phyloP scores from a whole-genome alignment of 30 jellyfish, hydroid and myxozoan genomes.

The Rhopilema esculentum region DNA sequence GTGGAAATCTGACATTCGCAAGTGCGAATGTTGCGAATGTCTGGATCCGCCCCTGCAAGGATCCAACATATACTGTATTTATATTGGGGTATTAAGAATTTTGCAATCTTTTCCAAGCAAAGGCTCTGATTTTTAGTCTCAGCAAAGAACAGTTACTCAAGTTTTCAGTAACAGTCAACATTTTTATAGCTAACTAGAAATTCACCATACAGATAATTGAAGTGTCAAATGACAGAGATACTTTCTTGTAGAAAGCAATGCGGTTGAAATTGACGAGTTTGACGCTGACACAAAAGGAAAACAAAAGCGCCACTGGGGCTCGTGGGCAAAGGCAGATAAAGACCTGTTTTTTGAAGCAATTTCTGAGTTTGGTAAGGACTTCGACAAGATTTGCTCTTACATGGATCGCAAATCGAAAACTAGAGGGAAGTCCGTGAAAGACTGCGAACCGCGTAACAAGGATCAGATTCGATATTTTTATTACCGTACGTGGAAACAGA shows the following conservation, averaged over 20 bases:
- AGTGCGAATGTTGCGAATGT: too few relatives aligned
- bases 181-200: too few relatives aligned
- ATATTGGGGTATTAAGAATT: too few relatives aligned
- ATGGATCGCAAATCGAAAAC: conserved; percentile 81
- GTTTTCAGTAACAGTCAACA: too few relatives aligned
- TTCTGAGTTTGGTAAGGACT: conserved; percentile 96
- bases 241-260: conserved; percentile 31
- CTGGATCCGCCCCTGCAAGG: too few relatives aligned
- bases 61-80: too few relatives aligned
- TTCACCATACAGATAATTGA: too few relatives aligned
- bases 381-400: conserved; percentile 79
- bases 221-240: too few relatives aligned
- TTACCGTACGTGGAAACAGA: conserved; percentile 94
- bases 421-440: conserved; percentile 51
- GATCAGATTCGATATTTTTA: conserved; percentile 95
- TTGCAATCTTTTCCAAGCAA: too few relatives aligned
- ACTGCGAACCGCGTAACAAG: conserved; percentile 85
- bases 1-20: too few relatives aligned
- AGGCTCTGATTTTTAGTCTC: too few relatives aligned
- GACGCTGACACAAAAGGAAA: conserved; percentile 74
- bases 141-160: too few relatives aligned
- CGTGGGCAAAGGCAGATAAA: conserved; percentile 92
- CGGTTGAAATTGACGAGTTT: conserved; percentile 57
- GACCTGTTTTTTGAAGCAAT: conserved; percentile 90
- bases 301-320: conserved; percentile 97